phyloP scores from a whole-genome alignment of 2,113 vertebrate genomes.

The Coptodon bakossiorum region DNA sequence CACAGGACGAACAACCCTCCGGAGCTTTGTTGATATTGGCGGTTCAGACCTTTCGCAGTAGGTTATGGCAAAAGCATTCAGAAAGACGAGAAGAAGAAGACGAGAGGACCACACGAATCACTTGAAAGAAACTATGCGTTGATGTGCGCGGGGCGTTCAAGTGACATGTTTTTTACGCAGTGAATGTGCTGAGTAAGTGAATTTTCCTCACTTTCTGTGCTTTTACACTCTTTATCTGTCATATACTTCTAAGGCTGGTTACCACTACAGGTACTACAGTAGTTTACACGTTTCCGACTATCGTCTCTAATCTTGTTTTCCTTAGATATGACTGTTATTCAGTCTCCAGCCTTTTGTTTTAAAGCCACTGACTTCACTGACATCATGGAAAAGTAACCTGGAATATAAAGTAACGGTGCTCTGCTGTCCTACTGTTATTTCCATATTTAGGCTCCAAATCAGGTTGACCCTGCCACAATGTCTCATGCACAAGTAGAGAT shows the following conservation, averaged over 20 bases:
- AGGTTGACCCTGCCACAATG: constrained; percentile 51
- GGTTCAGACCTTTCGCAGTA: constrained; percentile 11
- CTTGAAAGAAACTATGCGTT: neutral
- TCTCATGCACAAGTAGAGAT: constrained; percentile 74
- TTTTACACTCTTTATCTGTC: neutral
- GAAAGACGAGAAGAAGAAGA: neutral
- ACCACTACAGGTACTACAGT: neutral
- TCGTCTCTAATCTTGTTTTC: neutral
- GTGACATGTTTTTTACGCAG: neutral
- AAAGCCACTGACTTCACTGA: neutral
- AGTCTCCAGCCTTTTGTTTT: neutral
- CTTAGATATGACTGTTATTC: neutral
- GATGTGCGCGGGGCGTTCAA: neutral
- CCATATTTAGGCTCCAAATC: constrained; percentile 17
- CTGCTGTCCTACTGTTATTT: neutral
- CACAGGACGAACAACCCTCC: constrained; percentile 24
- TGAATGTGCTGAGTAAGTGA: constrained; percentile 28
- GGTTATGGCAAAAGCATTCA: constrained; percentile 43
- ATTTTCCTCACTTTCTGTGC: neutral
- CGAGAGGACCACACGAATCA: neutral
- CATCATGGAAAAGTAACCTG: constrained; percentile 21
- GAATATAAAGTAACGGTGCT: neutral
- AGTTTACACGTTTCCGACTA: neutral
- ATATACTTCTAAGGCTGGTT: neutral
- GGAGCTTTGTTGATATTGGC: constrained; percentile 38